A percentile compares a stretch with the other conserved stretches of the same genome.
phyloP scores from a whole-genome alignment of 2,113 vertebrate genomes.

The Abramis brama region DNA sequence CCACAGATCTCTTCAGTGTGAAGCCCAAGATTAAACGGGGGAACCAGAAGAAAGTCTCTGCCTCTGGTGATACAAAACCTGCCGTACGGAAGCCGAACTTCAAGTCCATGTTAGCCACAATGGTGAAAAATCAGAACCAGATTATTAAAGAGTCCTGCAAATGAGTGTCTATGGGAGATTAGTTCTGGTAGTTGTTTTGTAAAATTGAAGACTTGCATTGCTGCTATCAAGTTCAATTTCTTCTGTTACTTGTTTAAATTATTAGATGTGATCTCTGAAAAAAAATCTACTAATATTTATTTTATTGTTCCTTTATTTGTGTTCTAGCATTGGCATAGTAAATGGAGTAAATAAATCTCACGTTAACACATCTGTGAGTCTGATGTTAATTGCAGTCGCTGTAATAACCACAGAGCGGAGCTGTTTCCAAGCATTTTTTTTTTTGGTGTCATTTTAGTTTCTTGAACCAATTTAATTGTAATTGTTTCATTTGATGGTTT shows the following conservation, averaged over 20 bases:
- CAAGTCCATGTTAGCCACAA: slow-evolving; percentile 40
- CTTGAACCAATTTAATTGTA: background rate
- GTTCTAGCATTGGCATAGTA: background rate
- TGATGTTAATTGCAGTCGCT: background rate
- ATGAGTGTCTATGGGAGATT: background rate
- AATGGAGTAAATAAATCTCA: slow-evolving; percentile 27
- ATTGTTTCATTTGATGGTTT: background rate
- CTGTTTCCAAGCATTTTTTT: slow-evolving; percentile 14
- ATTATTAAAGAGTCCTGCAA: slow-evolving; percentile 48
- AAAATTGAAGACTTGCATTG: background rate
- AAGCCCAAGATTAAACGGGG: background rate
- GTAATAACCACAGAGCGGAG: background rate
- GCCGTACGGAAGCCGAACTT: background rate
- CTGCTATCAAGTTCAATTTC: background rate
- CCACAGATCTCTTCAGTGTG: background rate
- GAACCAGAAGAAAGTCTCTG: background rate
- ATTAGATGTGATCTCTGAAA: background rate
- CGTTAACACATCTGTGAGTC: background rate
- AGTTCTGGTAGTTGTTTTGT: background rate
- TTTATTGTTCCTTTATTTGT: background rate
- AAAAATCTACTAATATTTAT: background rate
- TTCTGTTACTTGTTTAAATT: background rate
- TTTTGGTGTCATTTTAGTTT: background rate
- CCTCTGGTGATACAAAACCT: background rate
- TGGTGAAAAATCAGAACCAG: slow-evolving; percentile 24